These are phyloP conservation scores for Callyntrura sp. DNA, from an alignment of 2,888 invertebrate genomes.

Conservation along the genomic window DNA sequence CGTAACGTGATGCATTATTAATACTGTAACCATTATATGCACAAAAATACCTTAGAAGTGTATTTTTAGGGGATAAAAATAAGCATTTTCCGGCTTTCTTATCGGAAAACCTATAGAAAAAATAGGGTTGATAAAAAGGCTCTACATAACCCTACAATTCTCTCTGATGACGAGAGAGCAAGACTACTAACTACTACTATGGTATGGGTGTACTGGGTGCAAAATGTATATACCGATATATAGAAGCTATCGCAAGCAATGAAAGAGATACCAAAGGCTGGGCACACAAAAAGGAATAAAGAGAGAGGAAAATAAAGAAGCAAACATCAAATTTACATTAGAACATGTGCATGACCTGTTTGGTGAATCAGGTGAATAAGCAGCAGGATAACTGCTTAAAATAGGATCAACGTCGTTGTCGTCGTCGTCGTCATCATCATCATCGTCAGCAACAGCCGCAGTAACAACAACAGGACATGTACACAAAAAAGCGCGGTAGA, in stretches of 20 bases:
- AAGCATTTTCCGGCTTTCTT: neutral
- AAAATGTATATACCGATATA: neutral
- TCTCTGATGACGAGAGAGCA: neutral
- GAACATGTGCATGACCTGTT: conserved; percentile 64
- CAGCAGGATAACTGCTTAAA: neutral
- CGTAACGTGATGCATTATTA: neutral
- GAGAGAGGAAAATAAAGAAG: neutral
- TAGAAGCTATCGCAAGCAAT: neutral
- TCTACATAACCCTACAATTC: conserved; percentile 22
- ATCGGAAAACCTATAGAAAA: conserved; percentile 31
- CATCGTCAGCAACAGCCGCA: neutral
- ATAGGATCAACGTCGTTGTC: conserved; percentile 29
- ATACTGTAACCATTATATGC: conserved; percentile 9
- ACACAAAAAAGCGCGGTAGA: conserved; percentile 24
- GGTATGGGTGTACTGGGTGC: neutral
- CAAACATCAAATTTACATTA: conserved; percentile 68
- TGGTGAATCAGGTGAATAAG: conserved; percentile 63
- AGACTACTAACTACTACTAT: neutral
- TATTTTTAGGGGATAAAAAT: conserved; percentile 7
- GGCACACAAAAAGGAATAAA: no score
- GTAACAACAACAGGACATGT: neutral
- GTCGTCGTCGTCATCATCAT: conserved; percentile 7
- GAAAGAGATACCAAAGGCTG: neutral
- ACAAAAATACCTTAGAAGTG: neutral
- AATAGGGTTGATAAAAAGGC: conserved; percentile 9